A percentile compares a stretch with the other conserved stretches of the same genome.
These are phyloP conservation scores for Elysia crispata DNA, from an alignment of 2,888 invertebrate species.

Conservation along the genomic window DNA sequence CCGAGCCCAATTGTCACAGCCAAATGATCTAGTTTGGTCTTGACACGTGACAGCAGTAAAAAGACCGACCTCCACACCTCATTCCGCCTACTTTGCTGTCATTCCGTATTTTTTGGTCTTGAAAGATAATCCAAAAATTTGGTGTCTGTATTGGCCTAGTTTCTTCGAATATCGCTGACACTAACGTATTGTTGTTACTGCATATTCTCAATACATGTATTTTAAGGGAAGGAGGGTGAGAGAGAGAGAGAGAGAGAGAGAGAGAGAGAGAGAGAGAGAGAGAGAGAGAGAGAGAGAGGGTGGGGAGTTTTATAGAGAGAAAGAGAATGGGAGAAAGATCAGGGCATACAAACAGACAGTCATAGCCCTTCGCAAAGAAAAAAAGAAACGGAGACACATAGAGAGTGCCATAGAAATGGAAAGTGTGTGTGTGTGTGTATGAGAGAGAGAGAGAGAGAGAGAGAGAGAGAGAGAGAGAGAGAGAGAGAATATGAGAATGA, in stretches of 20 bases:
- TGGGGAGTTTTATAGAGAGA: background rate
- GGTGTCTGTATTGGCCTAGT: too few species aligned
- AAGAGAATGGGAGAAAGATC: background rate
- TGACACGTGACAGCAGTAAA: too few species aligned
- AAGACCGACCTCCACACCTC: too few species aligned
- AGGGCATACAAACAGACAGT: too few species aligned
- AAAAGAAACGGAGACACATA: background rate
- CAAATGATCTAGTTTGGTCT: too few species aligned
- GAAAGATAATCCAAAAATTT: too few species aligned
- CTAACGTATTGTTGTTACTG: background rate
- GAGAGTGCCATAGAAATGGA: background rate
- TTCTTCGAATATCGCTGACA: too few species aligned
- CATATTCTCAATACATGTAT: background rate
- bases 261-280: background rate
- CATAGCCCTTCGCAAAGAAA: too few species aligned
- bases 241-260: background rate
- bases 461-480: conserved; percentile 15
- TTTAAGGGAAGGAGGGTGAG: background rate
- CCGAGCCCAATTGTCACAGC: too few species aligned
- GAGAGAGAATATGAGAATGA: background rate
- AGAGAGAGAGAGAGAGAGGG: background rate
- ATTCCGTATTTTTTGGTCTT: too few species aligned
- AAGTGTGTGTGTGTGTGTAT: background rate
- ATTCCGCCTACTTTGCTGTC: too few species aligned
- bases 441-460: background rate